Percentiles rank a stretch among this genome's conserved stretches.
Conservation (phyloP, 2,113 vertebrate genomes). For the Vombatus ursinus region DNA sequence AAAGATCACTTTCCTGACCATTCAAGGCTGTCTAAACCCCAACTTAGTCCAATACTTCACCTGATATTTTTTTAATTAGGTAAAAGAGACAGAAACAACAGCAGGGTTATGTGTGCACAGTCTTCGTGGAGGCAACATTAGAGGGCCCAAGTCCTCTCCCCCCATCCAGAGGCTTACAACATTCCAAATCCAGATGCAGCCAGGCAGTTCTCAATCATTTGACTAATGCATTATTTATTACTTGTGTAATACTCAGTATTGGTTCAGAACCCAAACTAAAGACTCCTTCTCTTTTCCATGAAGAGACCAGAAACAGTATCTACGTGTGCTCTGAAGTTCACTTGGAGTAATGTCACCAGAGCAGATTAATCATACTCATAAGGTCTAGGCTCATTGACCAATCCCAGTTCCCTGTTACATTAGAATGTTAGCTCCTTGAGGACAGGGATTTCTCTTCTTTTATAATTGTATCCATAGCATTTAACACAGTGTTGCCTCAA, state of each 20-base stretch:
- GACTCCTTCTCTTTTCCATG: not conserved
- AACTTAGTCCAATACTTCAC: not conserved
- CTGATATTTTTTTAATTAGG: not conserved
- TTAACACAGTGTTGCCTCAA: not conserved
- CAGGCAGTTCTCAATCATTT: not conserved
- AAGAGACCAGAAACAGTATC: not conserved
- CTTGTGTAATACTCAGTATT: not conserved
- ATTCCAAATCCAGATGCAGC: not conserved
- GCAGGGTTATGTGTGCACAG: not conserved
- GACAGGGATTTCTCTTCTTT: not conserved
- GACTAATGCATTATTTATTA: not conserved
- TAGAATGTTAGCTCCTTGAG: not conserved
- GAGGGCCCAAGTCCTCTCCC: not conserved
- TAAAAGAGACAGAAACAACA: not conserved
- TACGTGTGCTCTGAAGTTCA: not conserved
- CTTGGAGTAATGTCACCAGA: not conserved
- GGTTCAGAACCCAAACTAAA: not conserved
- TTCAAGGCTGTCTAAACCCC: not conserved
- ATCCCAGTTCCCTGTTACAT: not conserved
- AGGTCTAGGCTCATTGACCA: not conserved
- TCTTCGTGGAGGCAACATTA: not conserved
- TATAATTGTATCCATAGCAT: too few species aligned
- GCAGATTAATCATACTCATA: not conserved
- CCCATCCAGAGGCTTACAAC: not conserved
- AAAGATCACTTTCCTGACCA: not conserved